phyloP scores from a whole-genome alignment of 2,888 invertebrate species.

The Lamellibrachia columna region DNA sequence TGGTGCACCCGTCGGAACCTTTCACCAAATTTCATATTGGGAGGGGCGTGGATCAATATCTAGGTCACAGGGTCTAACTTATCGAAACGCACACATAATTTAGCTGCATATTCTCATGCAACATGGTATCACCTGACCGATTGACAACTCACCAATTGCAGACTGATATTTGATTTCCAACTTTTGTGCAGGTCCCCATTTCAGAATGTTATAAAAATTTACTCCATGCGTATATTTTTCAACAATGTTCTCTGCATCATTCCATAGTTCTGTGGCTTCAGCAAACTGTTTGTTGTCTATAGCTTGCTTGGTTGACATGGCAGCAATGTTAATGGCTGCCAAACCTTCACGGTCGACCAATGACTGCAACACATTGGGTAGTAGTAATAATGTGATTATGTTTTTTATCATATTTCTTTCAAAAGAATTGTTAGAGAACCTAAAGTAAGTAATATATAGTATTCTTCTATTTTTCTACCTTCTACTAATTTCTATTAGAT shows the following conservation, averaged over 20 bases:
- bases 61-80: too few species aligned
- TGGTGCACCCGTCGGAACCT: too few species aligned
- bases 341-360: conserved; percentile 77
- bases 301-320: conserved; percentile 70
- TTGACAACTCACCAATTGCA: background rate
- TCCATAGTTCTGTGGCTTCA: conserved; percentile 19
- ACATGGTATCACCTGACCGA: background rate
- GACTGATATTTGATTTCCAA: background rate
- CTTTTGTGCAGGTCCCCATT: conserved; percentile 44
- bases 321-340: conserved; percentile 68
- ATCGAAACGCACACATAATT: too few species aligned
- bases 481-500: too few species aligned
- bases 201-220: conserved; percentile 84
- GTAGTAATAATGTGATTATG: too few species aligned
- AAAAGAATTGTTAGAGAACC: too few species aligned
- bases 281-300: conserved; percentile 66
- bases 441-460: too few species aligned
- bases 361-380: conserved; percentile 51
- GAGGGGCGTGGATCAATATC: too few species aligned
- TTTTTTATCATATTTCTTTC: too few species aligned
- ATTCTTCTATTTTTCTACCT: too few species aligned
- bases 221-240: conserved; percentile 72
- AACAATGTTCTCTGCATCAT: conserved; percentile 68
- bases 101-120: background rate
- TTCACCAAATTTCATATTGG: too few species aligned